These are phyloP conservation scores for Stomorhina lunata DNA, from an alignment of 2,888 invertebrate species.

Conservation along the genomic window DNA sequence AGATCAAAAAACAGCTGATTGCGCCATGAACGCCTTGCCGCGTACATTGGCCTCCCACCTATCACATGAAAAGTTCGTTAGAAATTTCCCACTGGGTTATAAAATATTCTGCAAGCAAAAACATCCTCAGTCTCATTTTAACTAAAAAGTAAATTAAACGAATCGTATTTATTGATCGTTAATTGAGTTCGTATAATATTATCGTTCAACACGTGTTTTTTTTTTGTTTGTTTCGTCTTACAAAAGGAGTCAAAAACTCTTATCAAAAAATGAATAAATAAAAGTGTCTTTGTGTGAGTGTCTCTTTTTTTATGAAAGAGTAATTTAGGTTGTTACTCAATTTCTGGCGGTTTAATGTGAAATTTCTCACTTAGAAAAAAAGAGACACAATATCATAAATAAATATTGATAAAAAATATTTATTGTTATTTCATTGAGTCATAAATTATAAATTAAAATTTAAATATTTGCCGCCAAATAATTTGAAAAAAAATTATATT, in stretches of 20 bases:
- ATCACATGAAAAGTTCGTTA: no score
- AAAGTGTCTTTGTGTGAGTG: not conserved
- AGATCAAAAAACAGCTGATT: no score
- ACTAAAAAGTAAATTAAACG: not conserved
- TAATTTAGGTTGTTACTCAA: not conserved
- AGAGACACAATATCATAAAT: not conserved
- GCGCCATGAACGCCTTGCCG: no score
- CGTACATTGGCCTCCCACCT: no score
- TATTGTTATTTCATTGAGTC: not conserved
- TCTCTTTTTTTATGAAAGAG: not conserved
- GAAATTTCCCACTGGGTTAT: no score
- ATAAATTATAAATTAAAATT: not conserved
- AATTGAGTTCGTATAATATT: slow-evolving; percentile 37
- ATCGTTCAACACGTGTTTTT: slow-evolving; percentile 35
- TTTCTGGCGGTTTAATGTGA: not conserved
- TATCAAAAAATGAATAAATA: no score
- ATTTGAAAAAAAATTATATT: no score
- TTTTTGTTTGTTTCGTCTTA: not conserved
- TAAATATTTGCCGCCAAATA: no score
- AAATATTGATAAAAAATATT: not conserved
- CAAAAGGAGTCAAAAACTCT: not conserved
- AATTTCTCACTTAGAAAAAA: not conserved
- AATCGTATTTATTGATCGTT: slow-evolving; percentile 33
- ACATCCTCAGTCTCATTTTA: no score
- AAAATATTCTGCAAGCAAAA: not conserved